Evolutionary conservation across 2,113 vertebrate species (phyloP).

Genomic region (Hyperopisus bebe): DNA sequence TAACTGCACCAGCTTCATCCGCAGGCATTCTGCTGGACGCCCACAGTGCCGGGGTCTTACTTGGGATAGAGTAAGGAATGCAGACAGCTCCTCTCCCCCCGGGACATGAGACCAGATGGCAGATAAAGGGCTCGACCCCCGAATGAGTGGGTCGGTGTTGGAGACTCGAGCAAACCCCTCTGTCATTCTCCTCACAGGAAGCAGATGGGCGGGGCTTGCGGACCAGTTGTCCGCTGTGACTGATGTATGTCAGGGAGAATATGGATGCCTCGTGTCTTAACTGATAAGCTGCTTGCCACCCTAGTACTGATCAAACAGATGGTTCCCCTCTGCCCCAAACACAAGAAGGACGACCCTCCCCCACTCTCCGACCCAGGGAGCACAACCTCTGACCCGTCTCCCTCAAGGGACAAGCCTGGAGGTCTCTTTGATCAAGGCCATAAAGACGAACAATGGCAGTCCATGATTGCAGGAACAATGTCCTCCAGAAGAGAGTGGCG

Average conservation of each 20-base stretch:
- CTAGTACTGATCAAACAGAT: slow-evolving; percentile 8
- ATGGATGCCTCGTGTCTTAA: not conserved
- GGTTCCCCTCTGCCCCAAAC: not conserved
- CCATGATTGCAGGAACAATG: not conserved
- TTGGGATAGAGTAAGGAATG: not conserved
- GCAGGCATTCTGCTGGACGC: not conserved
- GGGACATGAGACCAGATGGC: not conserved
- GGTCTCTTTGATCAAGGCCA: slow-evolving; percentile 6
- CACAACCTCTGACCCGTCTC: not conserved
- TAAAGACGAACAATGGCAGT: not conserved
- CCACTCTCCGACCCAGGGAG: not conserved
- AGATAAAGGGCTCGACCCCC: not conserved
- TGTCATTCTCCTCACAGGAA: not conserved
- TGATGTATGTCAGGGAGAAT: not conserved
- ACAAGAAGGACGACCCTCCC: not conserved
- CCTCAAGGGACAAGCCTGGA: not conserved
- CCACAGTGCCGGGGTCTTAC: not conserved
- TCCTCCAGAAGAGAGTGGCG: not conserved
- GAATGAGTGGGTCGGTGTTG: not conserved
- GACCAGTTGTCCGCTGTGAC: not conserved
- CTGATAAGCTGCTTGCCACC: not conserved
- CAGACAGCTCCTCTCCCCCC: not conserved
- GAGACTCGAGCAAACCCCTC: not conserved
- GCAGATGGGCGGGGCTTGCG: not conserved
- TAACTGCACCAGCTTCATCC: not conserved